Conservation (phyloP, 2,113 vertebrate genomes). For the Octodon degus region DNA sequence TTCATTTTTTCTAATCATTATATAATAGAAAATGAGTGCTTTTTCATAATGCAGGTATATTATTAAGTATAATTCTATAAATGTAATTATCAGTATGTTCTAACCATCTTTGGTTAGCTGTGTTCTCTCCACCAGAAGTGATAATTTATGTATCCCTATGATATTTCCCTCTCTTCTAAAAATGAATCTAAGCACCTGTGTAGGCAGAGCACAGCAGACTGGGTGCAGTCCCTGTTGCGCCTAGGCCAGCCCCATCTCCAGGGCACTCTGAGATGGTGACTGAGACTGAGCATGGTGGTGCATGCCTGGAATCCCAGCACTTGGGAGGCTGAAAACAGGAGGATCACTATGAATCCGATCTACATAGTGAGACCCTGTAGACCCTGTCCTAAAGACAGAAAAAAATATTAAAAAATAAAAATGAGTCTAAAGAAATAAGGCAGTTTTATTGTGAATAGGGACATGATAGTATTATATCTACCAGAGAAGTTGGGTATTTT, state of each 20-base stretch:
- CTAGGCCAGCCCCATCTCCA: no score
- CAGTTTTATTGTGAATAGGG: background rate
- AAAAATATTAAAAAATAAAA: background rate
- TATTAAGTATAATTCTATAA: constrained; percentile 8
- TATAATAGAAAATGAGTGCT: background rate
- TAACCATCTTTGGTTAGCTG: background rate
- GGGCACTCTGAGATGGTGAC: no score
- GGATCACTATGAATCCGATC: no score
- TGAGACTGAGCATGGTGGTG: no score
- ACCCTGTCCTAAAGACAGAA: no score
- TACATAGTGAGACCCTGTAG: no score
- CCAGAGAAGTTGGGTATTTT: background rate
- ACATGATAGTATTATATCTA: background rate
- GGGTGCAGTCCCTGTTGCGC: no score
- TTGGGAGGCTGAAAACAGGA: no score
- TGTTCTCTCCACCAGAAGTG: background rate
- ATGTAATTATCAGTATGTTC: background rate
- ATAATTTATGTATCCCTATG: background rate
- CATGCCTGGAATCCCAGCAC: no score
- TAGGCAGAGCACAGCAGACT: no score
- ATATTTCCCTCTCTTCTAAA: constrained; percentile 10
- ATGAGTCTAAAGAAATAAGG: background rate
- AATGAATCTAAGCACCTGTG: background rate
- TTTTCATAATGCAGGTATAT: background rate
- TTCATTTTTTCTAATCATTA: background rate